Evolutionary conservation across 2,888 invertebrate genomes (phyloP), one percentile per base, ranked within the genome.

Genomic region (Heliconius hortense): DNA sequence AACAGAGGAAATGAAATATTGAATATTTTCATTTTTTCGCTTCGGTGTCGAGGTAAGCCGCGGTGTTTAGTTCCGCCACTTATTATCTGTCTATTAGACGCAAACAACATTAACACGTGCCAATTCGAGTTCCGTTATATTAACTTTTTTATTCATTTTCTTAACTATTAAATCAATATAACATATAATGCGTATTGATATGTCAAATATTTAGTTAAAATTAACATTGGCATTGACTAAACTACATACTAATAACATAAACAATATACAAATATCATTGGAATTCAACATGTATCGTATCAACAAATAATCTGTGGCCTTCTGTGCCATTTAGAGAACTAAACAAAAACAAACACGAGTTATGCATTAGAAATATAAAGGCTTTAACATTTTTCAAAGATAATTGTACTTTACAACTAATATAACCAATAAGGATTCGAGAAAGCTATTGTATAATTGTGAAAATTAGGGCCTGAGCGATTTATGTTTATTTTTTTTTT

Each of bases 201-300:
- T 24, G 10, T 64, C 10, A 39, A 64, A 31, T 39, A 15, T 39
- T 39, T 39, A 39, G 5, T 24, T n/a, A 24, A 39, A 11, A 26
- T 24, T 24, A 2, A 66, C 39, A 15, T 66, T 69, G n/a, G n/a
- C 56, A 56, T 56, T 56, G 53, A 56, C 31, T 15, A 15, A n/a
- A 28, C 24, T 31, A 31, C 68, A 18, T 48, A 15, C 43, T 68
- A 53, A 48, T 69, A 15, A 69, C 31, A 35, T 56, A 35, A 56
- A 56, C 53, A n/a, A 31, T 69, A 31, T 69, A 56, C 35, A 69
- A 69, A 69, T 69, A 69, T 56, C 13, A 69, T 56, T 56, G n/a
- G 56, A 69, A 56, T 69, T 69, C 24, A 31, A 69, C 21, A 35
- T 69, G 56, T 69, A 69, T 69, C 31, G 56, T 56, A 69, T 13